Percentiles rank a stretch among this genome's conserved stretches.
Conservation (phyloP, 2,797 vertebrate genomes). For the Chaetodon trifasciatus region DNA sequence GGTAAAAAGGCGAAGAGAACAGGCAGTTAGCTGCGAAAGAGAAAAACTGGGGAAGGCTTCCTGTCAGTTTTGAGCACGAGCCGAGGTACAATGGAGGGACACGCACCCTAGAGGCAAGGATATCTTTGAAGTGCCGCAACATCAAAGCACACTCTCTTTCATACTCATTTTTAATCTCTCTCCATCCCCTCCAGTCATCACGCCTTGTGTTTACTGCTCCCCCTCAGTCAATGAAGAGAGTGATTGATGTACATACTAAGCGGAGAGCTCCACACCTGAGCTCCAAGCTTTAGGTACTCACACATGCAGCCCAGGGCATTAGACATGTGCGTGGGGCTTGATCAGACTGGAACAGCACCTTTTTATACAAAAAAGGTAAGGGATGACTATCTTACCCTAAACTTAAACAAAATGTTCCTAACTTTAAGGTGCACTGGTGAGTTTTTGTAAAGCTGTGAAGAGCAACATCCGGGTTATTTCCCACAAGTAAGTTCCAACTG, state of each 20-base stretch:
- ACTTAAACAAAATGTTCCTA: background rate
- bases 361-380: background rate
- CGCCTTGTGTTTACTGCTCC: conserved; percentile 49
- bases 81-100: conserved; percentile 54
- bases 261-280: conserved; percentile 13
- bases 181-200: conserved; percentile 29
- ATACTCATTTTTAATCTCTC: conserved; percentile 52
- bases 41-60: conserved; percentile 4
- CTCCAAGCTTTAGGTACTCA: background rate
- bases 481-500: no score
- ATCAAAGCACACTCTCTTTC: conserved; percentile 65
- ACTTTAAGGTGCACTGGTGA: background rate
- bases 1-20: conserved; percentile 7
- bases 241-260: conserved; percentile 27
- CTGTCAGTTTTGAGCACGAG: conserved; percentile 43
- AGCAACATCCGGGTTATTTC: background rate
- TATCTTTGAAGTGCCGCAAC: conserved; percentile 72
- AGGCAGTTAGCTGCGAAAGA: background rate
- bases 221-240: conserved; percentile 22
- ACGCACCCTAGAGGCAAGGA: conserved; percentile 46
- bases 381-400: background rate
- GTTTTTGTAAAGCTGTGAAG: background rate
- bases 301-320: background rate
- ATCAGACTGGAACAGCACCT: background rate
- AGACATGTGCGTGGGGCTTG: background rate